A percentile compares a stretch with the other conserved stretches of the same genome.
Conservation (phyloP, 2,888 invertebrate species). For the Drosophila aldrichi region DNA sequence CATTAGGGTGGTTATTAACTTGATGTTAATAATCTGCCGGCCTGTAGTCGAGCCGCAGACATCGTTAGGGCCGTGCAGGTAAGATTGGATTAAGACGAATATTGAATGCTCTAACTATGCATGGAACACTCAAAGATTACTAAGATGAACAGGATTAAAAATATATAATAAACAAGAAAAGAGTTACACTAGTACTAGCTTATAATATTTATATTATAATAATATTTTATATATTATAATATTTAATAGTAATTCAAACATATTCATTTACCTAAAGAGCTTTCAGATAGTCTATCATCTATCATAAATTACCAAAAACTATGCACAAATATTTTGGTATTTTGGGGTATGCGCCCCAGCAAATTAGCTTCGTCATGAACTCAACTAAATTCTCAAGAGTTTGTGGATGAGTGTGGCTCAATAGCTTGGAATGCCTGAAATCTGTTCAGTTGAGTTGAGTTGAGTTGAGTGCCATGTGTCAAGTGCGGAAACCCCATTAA, state of each 20-base stretch:
- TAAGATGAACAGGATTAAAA: neutral
- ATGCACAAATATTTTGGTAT: conserved; percentile 17
- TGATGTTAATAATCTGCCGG: conserved; percentile 53
- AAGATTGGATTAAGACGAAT: neutral
- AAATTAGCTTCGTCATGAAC: conserved; percentile 45
- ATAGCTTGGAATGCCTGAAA: conserved; percentile 43
- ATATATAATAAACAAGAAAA: too few species aligned
- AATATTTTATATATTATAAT: too few species aligned
- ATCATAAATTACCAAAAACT: conserved; percentile 12
- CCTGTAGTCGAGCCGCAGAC: conserved; percentile 1
- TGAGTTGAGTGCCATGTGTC: conserved; percentile 48
- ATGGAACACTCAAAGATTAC: neutral
- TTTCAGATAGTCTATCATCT: neutral
- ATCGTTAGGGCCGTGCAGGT: conserved; percentile 5
- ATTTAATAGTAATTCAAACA: neutral
- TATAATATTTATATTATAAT: too few species aligned
- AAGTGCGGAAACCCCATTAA: conserved; percentile 78
- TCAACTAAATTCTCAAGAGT: conserved; percentile 20
- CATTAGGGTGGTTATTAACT: conserved; percentile 76
- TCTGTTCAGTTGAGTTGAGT: conserved; percentile 21
- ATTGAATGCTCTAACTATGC: neutral
- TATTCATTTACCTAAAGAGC: neutral
- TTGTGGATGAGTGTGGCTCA: conserved; percentile 44
- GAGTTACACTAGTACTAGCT: too few species aligned
- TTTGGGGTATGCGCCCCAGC: conserved; percentile 13